These are phyloP conservation scores for Agrochola circellaris DNA, from an alignment of 2,888 invertebrate genomes.

Conservation along the genomic window DNA sequence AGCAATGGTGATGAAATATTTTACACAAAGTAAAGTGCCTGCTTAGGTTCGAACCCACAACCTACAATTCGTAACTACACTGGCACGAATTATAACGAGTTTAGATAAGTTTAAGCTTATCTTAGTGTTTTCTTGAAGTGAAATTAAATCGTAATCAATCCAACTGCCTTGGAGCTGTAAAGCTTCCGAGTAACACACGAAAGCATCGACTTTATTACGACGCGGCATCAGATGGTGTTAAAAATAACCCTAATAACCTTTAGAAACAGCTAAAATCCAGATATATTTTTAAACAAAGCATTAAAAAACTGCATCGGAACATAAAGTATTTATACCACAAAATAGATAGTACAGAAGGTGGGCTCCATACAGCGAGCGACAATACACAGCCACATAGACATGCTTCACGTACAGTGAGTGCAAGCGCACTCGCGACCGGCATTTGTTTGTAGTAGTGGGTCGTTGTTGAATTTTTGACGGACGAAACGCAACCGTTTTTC, in stretches of 20 bases:
- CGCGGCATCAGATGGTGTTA: background rate
- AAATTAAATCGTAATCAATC: background rate
- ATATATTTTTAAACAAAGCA: conserved; percentile 27
- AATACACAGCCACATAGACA: background rate
- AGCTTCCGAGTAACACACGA: background rate
- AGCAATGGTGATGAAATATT: no score
- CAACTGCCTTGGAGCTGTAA: background rate
- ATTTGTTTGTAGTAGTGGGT: no score
- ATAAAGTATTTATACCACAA: background rate
- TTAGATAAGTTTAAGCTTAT: background rate
- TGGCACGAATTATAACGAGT: background rate
- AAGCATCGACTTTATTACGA: background rate
- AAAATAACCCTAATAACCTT: background rate
- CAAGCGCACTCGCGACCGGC: background rate
- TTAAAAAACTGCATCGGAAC: conserved; percentile 13
- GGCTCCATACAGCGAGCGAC: no score
- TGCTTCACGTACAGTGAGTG: background rate
- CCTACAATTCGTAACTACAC: background rate
- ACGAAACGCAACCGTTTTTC: no score
- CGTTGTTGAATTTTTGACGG: no score
- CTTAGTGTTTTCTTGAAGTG: background rate
- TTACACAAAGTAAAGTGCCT: background rate
- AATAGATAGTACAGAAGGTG: background rate
- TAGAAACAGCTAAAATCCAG: background rate
- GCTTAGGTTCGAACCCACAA: background rate